Base-by-base conservation (phyloP, 2,113 vertebrate genomes). In the Columba janthina region DNA sequence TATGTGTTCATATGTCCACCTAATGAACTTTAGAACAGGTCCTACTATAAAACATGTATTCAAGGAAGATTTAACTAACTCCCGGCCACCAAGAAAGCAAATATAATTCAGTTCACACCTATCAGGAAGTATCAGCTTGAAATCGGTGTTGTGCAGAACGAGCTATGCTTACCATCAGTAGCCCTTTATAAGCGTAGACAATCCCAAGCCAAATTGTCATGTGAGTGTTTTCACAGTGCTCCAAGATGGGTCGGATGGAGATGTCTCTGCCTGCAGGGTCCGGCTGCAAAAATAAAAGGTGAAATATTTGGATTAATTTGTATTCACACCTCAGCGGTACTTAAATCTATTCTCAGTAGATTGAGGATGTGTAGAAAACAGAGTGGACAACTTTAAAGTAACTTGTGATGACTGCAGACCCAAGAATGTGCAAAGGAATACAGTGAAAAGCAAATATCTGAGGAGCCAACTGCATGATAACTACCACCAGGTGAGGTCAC, bases 141-240 rank as follows among this genome's bases (percentile, higher is more conserved):
- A 86, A 60, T 16, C 38, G 67, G 66, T 13, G 28, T 36, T 51
- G 34, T 66, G 54, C 50, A 96, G 86, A 91, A 60, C 34, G 61
- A 83, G n/a, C 38, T 58, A 56, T 71, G 57, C 99, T 98, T 98
- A 99, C 99, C 99, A 99, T 99, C 76, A 99, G 99, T 94, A 99
- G 98, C 64, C 99, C 99, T 98, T 99, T 99, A 96, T 99, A 99
- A 94, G 99, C 99, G 29, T 99, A 99, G 92, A 99, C 99, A 57
- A 99, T 99, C 80, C 99, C 99, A 70, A 99, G 99, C 99, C 99
- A 99, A 98, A 99, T 99, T 97, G 99, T 99, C 99, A 99, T 99
- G 97, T 99, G 99, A 78, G 99, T 99, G 98, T 99, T 99, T 96
- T 99, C 99, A 81, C 99, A 99, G 98, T 99, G 99, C 97, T 99